Evolutionary conservation across 2,888 invertebrate genomes (phyloP), one percentile per base, ranked within the genome.

Genomic region (Tachina lurida): DNA sequence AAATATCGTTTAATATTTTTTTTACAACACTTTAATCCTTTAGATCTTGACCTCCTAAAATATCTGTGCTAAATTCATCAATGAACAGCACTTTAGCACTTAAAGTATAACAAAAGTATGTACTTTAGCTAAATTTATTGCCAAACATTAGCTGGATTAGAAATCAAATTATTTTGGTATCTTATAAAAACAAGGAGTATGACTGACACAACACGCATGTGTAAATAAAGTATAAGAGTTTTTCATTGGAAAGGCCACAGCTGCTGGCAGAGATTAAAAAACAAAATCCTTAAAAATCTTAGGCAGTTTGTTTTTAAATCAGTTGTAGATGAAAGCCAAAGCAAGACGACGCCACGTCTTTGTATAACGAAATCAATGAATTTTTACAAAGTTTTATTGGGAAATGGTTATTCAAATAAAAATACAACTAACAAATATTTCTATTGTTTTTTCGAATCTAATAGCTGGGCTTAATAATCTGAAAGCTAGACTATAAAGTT

Each of bases 51-150:
- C 71, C 68, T 81, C 67, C 76, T 65, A 54, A 52, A 63, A 17
- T 78, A 81, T 81, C 62, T 81, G 68, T 70, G 81, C 68, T 62
- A 68, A 47, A 81, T 75, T 75, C 62, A 62, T 81, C 75, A 75
- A 81, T 81, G 52, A 74, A 67, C 58, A 52, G 12, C 31, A 52
- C 52, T 60, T 68, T 45, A 81, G 19, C 47, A 68, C 68, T 75
- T 39, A 68, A 81, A 54, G 45, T 62, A 54, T 54, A 54, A 52
- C 52, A 19, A 62, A 75, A 75, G 68, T 67, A 60, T 67, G 67
- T 67, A 31, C 73, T 80, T 80, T 65, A 62, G 65, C 47, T 43
- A 85, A 81, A 85, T 77, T 81, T 81, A 74, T 74, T 78, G 74
- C 81, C 68, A 74, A 78, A 81, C 58, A 83, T 78, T 76, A 76